Base-by-base conservation (phyloP, 2,113 vertebrate species). In the Larimichthys crocea region DNA sequence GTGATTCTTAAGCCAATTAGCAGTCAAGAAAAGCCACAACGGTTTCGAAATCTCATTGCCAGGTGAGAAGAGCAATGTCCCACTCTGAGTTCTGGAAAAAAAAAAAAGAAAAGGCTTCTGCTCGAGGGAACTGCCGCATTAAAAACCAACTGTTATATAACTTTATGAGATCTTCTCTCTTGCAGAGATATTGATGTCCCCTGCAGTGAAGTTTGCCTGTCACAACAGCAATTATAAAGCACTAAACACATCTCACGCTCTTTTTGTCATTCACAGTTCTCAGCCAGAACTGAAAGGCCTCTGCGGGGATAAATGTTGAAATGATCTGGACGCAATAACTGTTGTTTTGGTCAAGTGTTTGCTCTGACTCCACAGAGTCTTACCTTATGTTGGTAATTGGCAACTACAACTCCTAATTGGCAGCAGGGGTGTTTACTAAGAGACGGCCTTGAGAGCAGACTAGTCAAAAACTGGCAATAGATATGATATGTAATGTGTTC, bases 401-500 rank as follows among this genome's bases (percentile, higher is more conserved):
- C 85, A 24, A 76, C 40, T 3, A 2, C 15, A 14, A 2, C 55
- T 67, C 17, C 60, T 82, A 72, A 79, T 73, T 85, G 79, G 79
- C 76, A 82, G 75, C 57, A 61, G 63, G 61, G 67, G 26, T 65
- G 60, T 67, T 64, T 53, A 20, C 7, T 29, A 29, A 71, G n/a
- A 69, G 26, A 19, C 10, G 4, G 66, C 26, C 61, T 40, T 44
- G 73, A 74, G 65, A 70, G 76, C 42, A 77, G 55, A 65, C 48
- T 7, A 42, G 70, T 44, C 12, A 56, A n/a, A 82, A 74, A 42
- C 22, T 49, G 26, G 40, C 49, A 68, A 26, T 4, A 61, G 26
- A 63, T 69, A 35, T 17, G 26, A 64, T 57, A n/a, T 64, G 22
- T 24, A 17, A 75, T 64, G 20, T 68, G 49, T 83, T 75, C 14